Evolutionary conservation across 2,888 invertebrate genomes (phyloP), one percentile per base, ranked within the genome.

Genomic region (Deladenus siricidicola): DNA sequence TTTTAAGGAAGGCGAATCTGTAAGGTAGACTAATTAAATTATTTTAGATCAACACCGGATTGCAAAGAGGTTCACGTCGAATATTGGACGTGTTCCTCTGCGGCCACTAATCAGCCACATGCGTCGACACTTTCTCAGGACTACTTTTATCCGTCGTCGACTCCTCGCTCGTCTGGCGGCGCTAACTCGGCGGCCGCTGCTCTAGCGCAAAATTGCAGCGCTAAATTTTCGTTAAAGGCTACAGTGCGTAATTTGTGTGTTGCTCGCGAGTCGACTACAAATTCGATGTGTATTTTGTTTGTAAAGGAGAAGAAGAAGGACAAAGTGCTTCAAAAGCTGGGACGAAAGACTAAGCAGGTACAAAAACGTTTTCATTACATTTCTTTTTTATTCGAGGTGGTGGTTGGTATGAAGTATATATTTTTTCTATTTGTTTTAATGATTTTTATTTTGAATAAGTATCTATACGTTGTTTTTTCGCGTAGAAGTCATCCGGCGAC

Each of bases 311-410:
- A 76, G 58, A 63, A 70, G 50, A 73, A 75, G 62, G 78, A 79
- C 43, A 79, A 79, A 54, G 72, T 78, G 72, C 65, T 78, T 1
- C 74, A 74, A 55, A 78, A 79, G 56, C 63, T 79, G 26, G 78
- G 78, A 29, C 42, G 68, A 21, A 60, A 53, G 47, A 48, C 51
- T 24, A 70, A 69, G 44, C 57, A 70, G 23, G 65, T 17, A 28
- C n/a, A n/a, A n/a, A n/a, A n/a, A n/a, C n/a, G n/a, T n/a, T n/a
- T n/a, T n/a, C n/a, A n/a, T n/a, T n/a, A n/a, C n/a, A n/a, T n/a
- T n/a, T n/a, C n/a, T n/a, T n/a, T n/a, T n/a, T n/a, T n/a, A n/a
- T n/a, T n/a, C n/a, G n/a, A n/a, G n/a, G n/a, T n/a, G n/a, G n/a
- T n/a, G n/a, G n/a, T n/a, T n/a, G n/a, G n/a, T n/a, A n/a, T n/a